Evolutionary conservation across 2,888 invertebrate species (phyloP), one percentile per base, ranked within the genome.

Genomic region (Sericinus montela): DNA sequence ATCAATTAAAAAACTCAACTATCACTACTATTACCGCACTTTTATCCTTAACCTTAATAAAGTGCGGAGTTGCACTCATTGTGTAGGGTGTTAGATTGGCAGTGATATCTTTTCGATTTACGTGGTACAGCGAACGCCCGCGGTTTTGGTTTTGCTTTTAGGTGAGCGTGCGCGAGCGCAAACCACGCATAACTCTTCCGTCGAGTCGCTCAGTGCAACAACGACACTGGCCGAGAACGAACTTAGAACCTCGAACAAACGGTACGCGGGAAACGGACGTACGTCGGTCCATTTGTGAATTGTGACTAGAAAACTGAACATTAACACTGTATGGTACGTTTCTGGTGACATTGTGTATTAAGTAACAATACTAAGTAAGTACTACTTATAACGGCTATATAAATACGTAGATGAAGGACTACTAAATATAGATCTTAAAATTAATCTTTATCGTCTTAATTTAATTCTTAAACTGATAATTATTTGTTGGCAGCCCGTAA

Each of bases 41-140:
- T 65, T 62, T 77, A 84, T 86, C 84, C 83, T 86, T 86, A 80
- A 85, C 86, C 84, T 86, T 84, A 82, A 79, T 84, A 70, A 63
- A 53, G 47, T 57, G 58, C 48, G 51, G 52, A 53, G 52, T 56
- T 53, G 55, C 45, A 54, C 60, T 58, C 62, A 66, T 71, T 69
- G 67, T 80, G 69, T 72, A 72, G 69, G 77, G 77, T 74, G 72
- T 74, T 73, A 74, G 77, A 74, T 72, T 60, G 66, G 52, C 57
- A 56, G 57, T 55, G 72, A 66, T 75, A 76, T 72, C 70, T 75
- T 69, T 69, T 60, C 65, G 69, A 76, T 73, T 72, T 70, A 69
- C 64, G 60, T 62, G 61, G 65, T 56, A 59, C 58, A 59, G 60
- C 57, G 69, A 70, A 65, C 73, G 72, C 70, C 69, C 75, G 73